A percentile compares a stretch with the other conserved stretches of the same genome.
Evolutionary conservation across 2,113 vertebrate genomes (phyloP).

Genomic region (Tympanuchus pallidicinctus): DNA sequence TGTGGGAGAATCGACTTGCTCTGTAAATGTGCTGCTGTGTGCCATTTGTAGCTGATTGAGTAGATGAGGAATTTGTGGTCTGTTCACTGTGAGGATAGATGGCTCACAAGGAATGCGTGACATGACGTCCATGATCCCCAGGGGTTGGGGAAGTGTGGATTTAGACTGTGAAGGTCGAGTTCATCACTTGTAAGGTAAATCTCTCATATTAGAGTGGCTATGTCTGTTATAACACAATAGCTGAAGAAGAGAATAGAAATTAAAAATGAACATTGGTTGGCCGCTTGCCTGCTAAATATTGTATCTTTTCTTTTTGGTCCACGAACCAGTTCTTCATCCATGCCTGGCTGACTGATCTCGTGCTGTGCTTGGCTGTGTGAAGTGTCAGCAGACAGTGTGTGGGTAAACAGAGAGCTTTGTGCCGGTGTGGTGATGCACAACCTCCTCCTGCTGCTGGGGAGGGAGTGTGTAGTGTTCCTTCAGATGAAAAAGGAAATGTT

Average conservation of each 20-base stretch:
- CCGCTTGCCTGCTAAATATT: background rate
- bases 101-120: background rate
- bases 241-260: background rate
- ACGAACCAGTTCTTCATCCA: background rate
- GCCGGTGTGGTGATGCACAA: background rate
- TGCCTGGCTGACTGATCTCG: background rate
- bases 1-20: background rate
- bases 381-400: background rate
- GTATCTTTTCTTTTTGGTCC: background rate
- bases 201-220: background rate
- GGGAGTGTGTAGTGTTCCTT: background rate
- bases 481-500: background rate
- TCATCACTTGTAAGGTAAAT: background rate
- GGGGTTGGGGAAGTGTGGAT: fast-evolving
- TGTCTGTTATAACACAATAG: background rate
- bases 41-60: background rate
- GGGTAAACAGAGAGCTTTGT: background rate
- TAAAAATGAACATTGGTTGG: background rate
- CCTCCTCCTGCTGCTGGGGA: background rate
- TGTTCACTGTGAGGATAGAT: background rate
- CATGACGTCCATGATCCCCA: background rate
- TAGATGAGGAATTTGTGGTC: fast-evolving
- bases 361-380: background rate
- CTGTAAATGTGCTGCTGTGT: background rate
- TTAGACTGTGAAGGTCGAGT: background rate